Evolutionary conservation across 2,797 vertebrate species (phyloP).

Genomic region (Dermochelys coriacea): DNA sequence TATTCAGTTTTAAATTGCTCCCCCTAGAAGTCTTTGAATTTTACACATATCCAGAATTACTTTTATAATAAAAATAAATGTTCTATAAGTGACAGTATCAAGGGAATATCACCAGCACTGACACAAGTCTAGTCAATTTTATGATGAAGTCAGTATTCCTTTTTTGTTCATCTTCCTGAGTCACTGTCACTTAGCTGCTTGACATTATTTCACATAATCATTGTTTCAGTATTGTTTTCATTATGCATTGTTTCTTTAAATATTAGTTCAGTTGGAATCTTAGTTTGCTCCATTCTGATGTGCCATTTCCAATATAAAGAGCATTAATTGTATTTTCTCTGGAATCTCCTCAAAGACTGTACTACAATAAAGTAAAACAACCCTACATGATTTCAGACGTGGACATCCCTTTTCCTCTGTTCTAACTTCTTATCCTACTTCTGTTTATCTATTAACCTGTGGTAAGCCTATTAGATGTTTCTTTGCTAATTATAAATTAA

Average conservation of each 20-base stretch:
- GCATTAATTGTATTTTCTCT: not conserved
- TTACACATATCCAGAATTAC: constrained; percentile 66
- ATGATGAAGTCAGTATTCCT: constrained; percentile 17
- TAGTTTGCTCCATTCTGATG: not conserved
- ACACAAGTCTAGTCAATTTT: constrained; percentile 45
- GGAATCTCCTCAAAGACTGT: not conserved
- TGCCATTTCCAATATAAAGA: not conserved
- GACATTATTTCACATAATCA: constrained; percentile 26
- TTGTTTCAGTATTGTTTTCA: constrained; percentile 27
- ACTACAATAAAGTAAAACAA: not conserved
- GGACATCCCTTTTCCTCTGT: not conserved
- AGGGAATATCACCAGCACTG: constrained; percentile 63
- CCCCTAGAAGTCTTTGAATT: constrained; percentile 69
- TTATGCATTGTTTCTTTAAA: constrained; percentile 6
- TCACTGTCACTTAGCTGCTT: constrained; percentile 9
- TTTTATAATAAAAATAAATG: constrained; percentile 78
- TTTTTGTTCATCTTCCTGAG: constrained; percentile 4
- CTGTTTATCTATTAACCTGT: not conserved
- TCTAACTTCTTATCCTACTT: not conserved
- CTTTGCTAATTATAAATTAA: constrained; percentile 8
- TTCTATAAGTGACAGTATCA: constrained; percentile 66
- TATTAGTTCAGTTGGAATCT: not conserved
- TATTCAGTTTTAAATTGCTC: constrained; percentile 75
- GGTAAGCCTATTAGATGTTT: not conserved
- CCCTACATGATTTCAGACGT: not conserved